phyloP scores from a whole-genome alignment of 1,140 invertebrate genomes.

The Hestina assimilis region DNA sequence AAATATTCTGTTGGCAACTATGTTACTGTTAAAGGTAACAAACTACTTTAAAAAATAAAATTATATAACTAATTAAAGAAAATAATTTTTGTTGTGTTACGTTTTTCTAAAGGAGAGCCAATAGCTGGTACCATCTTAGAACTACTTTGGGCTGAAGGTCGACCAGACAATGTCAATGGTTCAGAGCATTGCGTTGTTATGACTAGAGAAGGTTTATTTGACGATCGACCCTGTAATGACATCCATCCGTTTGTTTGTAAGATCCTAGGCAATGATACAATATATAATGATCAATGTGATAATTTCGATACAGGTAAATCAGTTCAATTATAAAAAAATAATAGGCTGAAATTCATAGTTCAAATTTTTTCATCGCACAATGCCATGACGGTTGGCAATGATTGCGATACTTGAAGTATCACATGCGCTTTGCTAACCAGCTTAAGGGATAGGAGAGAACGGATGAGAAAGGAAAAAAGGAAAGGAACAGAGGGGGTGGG shows the following conservation, averaged over 20 bases:
- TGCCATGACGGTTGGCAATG: too few species aligned
- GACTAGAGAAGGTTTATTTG: conserved; percentile 53
- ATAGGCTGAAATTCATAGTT: too few species aligned
- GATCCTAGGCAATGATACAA: conserved; percentile 46
- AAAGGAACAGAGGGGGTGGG: too few species aligned
- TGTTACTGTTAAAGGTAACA: conserved; percentile 48
- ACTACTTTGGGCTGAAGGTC: conserved; percentile 51
- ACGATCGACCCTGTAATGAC: conserved; percentile 46
- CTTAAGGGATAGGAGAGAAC: too few species aligned
- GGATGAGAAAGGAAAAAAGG: too few species aligned
- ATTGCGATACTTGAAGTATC: too few species aligned
- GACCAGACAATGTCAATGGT: conserved; percentile 43
- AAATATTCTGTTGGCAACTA: conserved; percentile 48
- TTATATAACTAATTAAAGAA: not conserved
- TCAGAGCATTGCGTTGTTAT: conserved; percentile 55
- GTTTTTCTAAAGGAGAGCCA: conserved; percentile 41
- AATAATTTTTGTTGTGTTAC: not conserved
- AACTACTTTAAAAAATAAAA: not conserved
- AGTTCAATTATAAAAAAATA: too few species aligned
- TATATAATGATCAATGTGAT: conserved; percentile 46
- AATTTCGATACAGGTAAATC: conserved; percentile 45
- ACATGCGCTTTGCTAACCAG: too few species aligned
- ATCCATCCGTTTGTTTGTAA: conserved; percentile 58
- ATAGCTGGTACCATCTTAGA: conserved; percentile 48
- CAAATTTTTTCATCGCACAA: too few species aligned